phyloP scores from a whole-genome alignment of 2,797 vertebrate genomes.

The Agapornis canus region DNA sequence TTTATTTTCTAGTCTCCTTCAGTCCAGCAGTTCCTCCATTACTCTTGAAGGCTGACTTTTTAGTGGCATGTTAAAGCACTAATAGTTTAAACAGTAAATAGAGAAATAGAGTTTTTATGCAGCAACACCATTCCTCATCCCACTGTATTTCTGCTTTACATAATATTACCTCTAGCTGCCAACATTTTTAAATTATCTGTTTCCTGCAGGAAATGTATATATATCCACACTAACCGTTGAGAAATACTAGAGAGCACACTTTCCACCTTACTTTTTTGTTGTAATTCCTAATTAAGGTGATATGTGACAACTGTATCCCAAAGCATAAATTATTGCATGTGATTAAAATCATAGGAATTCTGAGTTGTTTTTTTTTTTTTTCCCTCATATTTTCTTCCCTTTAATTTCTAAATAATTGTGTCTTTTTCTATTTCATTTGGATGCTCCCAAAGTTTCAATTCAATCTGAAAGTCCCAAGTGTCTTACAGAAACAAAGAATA shows the following conservation, averaged over 20 bases:
- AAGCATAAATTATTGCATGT: neutral
- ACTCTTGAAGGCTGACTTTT: conserved; percentile 31
- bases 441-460: neutral
- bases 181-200: neutral
- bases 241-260: neutral
- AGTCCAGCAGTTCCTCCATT: neutral
- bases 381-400: neutral
- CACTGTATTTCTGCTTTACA: neutral
- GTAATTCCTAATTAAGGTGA: neutral
- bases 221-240: neutral
- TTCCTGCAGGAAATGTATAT: neutral
- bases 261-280: neutral
- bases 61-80: neutral
- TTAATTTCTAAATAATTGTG: neutral
- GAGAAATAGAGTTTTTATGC: neutral
- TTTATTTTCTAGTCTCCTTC: neutral
- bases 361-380: neutral
- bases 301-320: neutral
- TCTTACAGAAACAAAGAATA: neutral
- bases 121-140: neutral
- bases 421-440: neutral
- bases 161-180: neutral
- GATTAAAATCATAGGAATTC: neutral
- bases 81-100: neutral
- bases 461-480: neutral